Conservation (phyloP, 2,113 vertebrate species). For the Crypturellus undulatus region DNA sequence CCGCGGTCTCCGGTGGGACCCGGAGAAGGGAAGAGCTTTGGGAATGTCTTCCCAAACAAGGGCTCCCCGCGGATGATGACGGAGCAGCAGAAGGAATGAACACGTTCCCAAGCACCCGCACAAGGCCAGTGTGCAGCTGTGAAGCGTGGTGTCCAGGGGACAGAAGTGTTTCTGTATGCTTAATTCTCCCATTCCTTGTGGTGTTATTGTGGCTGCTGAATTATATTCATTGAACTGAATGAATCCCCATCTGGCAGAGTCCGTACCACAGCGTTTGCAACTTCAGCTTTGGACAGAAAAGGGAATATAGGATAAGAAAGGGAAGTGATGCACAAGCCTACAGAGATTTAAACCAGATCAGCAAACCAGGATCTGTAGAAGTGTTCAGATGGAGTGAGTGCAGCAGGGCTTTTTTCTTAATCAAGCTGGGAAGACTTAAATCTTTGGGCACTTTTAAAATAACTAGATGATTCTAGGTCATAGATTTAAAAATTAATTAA, state of each 20-base stretch:
- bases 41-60: not conserved
- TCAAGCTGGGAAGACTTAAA: not conserved
- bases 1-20: no score
- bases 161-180: not conserved
- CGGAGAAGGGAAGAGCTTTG: no score
- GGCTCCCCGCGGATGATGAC: not conserved
- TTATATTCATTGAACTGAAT: conserved; percentile 50
- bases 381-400: not conserved
- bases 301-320: conserved; percentile 22
- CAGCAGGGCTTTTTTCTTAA: not conserved
- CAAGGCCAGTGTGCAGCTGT: not conserved
- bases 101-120: not conserved
- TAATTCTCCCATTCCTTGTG: not conserved
- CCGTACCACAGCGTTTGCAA: conserved; percentile 3
- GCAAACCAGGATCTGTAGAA: not conserved
- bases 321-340: conserved; percentile 16
- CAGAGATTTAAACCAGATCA: not conserved
- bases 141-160: not conserved
- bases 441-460: not conserved
- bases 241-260: conserved; percentile 55
- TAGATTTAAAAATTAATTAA: not conserved
- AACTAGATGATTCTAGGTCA: not conserved
- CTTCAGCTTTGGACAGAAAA: conserved; percentile 44
- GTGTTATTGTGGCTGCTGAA: conserved; percentile 12
- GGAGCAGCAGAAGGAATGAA: not conserved